A percentile compares a stretch with the other conserved stretches of the same genome.
These are phyloP conservation scores for Pygathrix nemaeus DNA, from an alignment of 2,113 vertebrate genomes.

Conservation along the genomic window DNA sequence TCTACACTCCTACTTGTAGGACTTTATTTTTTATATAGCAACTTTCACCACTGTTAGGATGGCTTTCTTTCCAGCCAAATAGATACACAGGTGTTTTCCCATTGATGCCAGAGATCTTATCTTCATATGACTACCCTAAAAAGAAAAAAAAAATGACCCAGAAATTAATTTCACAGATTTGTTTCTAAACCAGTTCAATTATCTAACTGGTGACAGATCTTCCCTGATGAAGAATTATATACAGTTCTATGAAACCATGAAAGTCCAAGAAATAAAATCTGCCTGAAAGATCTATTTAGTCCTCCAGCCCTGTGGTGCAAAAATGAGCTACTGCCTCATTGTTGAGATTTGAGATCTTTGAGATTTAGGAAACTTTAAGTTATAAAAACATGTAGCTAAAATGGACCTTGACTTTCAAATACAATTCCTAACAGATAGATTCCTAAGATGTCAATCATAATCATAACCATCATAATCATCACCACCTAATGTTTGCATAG, in stretches of 20 bases:
- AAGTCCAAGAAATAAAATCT: neutral
- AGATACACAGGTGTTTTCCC: neutral
- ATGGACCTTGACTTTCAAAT: neutral
- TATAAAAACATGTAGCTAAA: neutral
- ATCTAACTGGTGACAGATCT: neutral
- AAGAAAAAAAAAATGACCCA: neutral
- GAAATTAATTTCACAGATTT: neutral
- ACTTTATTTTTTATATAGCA: neutral
- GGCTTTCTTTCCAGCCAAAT: neutral
- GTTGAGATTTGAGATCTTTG: neutral
- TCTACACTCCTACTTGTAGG: neutral
- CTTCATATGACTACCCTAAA: neutral
- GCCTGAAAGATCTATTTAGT: neutral
- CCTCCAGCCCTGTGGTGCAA: neutral
- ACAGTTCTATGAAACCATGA: neutral
- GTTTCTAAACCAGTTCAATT: neutral
- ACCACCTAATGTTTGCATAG: neutral
- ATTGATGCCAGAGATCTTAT: neutral
- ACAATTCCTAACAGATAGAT: neutral
- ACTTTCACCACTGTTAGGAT: neutral
- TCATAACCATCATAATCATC: neutral
- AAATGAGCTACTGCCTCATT: neutral
- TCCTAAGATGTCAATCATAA: neutral
- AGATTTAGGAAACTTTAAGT: neutral
- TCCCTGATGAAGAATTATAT: neutral